Percentiles rank a stretch among this genome's conserved stretches.
Evolutionary conservation across 2,888 invertebrate species (phyloP).

Genomic region (Spialia ferax): DNA sequence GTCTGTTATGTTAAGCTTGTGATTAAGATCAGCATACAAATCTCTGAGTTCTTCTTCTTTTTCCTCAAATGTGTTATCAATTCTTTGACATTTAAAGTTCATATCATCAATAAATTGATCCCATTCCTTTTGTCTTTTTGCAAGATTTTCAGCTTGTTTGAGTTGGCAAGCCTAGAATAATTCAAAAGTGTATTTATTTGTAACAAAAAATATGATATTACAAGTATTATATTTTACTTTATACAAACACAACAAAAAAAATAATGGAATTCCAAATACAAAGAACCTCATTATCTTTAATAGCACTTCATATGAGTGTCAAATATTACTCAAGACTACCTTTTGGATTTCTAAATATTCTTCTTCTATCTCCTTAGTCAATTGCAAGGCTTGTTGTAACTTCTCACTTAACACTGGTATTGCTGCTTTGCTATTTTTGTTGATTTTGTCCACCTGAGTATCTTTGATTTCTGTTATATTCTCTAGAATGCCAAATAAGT

Average conservation of each 20-base stretch:
- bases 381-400: constrained; percentile 88
- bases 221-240: no score
- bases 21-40: constrained; percentile 91
- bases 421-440: constrained; percentile 86
- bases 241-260: no score
- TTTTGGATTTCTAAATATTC: constrained; percentile 85
- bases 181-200: no score
- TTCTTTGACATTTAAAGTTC: constrained; percentile 90
- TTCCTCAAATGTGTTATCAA: constrained; percentile 92
- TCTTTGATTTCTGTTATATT: constrained; percentile 92
- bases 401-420: constrained; percentile 88
- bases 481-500: constrained; percentile 92
- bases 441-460: constrained; percentile 90
- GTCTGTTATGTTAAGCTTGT: constrained; percentile 88
- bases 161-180: constrained; percentile 60
- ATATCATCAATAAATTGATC: constrained; percentile 92
- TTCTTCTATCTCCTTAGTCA: constrained; percentile 88
- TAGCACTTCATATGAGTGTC: background rate
- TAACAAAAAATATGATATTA: no score
- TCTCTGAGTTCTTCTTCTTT: constrained; percentile 92
- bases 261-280: no score
- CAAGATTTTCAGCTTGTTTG: constrained; percentile 62
- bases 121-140: constrained; percentile 87
- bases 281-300: background rate
- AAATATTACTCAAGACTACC: constrained; percentile 64